Base-by-base conservation (phyloP, 2,797 vertebrate genomes). In the Malurus splendens region DNA sequence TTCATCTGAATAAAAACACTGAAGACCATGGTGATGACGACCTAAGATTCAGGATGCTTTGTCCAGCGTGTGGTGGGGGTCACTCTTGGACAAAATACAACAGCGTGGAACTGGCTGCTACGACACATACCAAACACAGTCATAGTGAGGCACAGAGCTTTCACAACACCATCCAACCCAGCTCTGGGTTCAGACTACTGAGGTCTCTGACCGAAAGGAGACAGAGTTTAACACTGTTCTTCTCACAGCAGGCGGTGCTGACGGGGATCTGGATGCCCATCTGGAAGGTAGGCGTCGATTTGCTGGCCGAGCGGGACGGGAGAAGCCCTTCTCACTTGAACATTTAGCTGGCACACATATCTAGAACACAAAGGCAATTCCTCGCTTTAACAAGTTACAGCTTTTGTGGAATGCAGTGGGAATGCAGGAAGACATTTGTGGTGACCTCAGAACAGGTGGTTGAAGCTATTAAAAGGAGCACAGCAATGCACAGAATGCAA, bases 201-300 rank as follows among this genome's bases (percentile, higher is more conserved):
- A 94, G 12, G 98, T 97, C 96, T 98, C 97, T 9, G 98, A 96
- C 93, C 94, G 95, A 94, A 98, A 98, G 95, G 98, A 97, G 95
- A 96, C 93, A 78, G 96, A 92, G 86, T 87, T 97, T 87, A 97
- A 96, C 6, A 94, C 86, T 14, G 96, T 90, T 92, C 95, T 97
- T 83, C 92, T 92, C 74, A 95, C 68, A 55, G 95, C 85, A 5
- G 96, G 95, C 0, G 97, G 96, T 10, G 97, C 97, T 6, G 97
- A 97, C 0, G 97, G 97, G 9, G 96, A 97, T 64, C 97, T 97
- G 73, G 97, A 97, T 68, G 98, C 99, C 99, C 99, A 99, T 93
- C 99, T 97, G 71, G 99, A 98, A 42, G 99, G 99, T 33, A 98
- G 97, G 79, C 99, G 98, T 52, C 98, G 97, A 92, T 99, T 98